These are phyloP conservation scores for Drosophila prolongata DNA, from an alignment of 2,888 invertebrate species.

Conservation along the genomic window DNA sequence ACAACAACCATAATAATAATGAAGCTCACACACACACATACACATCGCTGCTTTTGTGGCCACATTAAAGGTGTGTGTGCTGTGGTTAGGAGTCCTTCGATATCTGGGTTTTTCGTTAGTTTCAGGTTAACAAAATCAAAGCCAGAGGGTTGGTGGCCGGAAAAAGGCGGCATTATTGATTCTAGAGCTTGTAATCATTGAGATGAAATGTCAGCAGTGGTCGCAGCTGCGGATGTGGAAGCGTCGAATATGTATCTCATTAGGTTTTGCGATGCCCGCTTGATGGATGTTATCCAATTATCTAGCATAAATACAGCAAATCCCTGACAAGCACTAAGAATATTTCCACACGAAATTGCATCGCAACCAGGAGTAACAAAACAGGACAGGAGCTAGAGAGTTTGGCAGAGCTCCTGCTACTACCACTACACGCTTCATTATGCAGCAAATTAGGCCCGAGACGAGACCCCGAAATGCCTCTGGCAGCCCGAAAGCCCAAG, in stretches of 20 bases:
- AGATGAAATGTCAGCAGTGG: conserved; percentile 39
- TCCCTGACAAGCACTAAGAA: conserved; percentile 8
- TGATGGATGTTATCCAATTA: conserved; percentile 42
- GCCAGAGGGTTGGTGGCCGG: conserved; percentile 41
- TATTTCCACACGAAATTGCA: conserved; percentile 23
- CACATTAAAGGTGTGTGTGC: conserved; percentile 56
- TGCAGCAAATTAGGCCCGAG: conserved; percentile 78
- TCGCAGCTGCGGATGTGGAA: conserved; percentile 22
- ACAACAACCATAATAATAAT: conserved; percentile 60
- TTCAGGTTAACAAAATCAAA: conserved; percentile 74
- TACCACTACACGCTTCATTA: conserved; percentile 73
- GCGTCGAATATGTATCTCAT: conserved; percentile 21
- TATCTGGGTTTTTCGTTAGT: conserved; percentile 65
- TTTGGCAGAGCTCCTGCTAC: neutral
- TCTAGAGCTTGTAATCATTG: conserved; percentile 23
- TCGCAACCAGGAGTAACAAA: conserved; percentile 19
- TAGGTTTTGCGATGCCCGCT: conserved; percentile 4
- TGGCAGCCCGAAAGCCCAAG: conserved; percentile 26
- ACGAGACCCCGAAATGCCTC: conserved; percentile 11
- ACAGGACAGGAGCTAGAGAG: conserved; percentile 6
- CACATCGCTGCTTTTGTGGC: conserved; percentile 38
- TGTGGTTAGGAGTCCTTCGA: conserved; percentile 15
- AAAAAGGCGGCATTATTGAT: conserved; percentile 16
- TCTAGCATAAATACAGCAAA: conserved; percentile 23
- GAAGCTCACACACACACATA: conserved; percentile 39